phyloP scores from a whole-genome alignment of 1,140 invertebrate species.

The Saccostrea echinata region DNA sequence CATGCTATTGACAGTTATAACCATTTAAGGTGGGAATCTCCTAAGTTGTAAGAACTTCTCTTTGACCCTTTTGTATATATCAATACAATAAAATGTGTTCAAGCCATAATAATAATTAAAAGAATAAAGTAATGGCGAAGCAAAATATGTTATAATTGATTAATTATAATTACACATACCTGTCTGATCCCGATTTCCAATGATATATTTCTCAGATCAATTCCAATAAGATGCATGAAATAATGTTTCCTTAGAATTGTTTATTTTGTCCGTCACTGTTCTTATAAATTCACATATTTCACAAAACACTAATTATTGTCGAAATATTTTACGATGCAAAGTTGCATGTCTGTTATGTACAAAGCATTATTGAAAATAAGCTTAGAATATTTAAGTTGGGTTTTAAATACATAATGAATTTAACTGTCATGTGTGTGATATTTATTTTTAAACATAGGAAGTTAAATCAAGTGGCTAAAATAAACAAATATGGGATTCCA shows the following conservation, averaged over 20 bases:
- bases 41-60: too few relatives aligned
- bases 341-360: conserved; percentile 20
- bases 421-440: conserved; percentile 1
- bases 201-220: too few relatives aligned
- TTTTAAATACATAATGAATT: conserved; percentile 40
- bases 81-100: too few relatives aligned
- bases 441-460: conserved; percentile 33
- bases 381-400: conserved; percentile 26
- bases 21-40: too few relatives aligned
- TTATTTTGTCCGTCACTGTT: not conserved
- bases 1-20: too few relatives aligned
- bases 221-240: not conserved
- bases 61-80: too few relatives aligned
- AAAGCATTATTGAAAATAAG: conserved; percentile 16
- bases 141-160: not conserved
- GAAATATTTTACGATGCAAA: not conserved
- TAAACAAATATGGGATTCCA: conserved; percentile 7
- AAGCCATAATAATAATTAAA: too few relatives aligned
- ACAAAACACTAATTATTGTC: not conserved
- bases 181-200: not conserved
- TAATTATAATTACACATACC: not conserved
- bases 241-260: not conserved
- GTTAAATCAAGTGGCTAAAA: conserved; percentile 37
- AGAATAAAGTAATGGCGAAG: too few relatives aligned
- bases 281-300: not conserved